Evolutionary conservation across 2,888 invertebrate genomes (phyloP).

Genomic region (Himalopsyche kuldschensis): DNA sequence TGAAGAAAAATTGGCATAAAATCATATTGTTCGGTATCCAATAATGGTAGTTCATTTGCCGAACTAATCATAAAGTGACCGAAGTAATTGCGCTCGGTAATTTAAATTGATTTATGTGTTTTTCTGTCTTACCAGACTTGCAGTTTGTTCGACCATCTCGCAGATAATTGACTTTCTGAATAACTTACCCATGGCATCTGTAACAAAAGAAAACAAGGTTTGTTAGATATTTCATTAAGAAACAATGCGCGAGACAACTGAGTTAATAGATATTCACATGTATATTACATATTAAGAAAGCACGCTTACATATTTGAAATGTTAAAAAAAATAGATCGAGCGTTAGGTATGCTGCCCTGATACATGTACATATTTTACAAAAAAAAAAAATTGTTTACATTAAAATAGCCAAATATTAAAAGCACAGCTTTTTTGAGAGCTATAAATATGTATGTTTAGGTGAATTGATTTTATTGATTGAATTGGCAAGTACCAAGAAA

Average conservation of each 20-base stretch:
- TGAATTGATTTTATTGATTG: no score
- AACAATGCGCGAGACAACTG: no score
- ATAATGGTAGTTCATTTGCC: background rate
- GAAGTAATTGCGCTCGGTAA: background rate
- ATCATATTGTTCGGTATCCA: background rate
- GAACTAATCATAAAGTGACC: background rate
- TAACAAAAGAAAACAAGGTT: conserved; percentile 61
- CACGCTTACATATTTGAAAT: no score
- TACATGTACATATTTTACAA: no score
- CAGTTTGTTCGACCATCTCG: background rate
- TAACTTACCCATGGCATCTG: conserved; percentile 79
- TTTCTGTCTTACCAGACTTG: background rate
- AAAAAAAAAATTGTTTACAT: no score
- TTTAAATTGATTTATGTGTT: background rate
- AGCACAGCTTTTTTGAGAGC: no score
- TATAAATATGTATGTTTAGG: no score
- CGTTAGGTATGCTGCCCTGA: no score
- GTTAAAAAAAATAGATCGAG: background rate
- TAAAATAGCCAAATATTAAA: no score
- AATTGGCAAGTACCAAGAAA: no score
- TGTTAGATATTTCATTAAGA: background rate
- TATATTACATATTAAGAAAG: no score
- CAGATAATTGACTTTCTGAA: background rate
- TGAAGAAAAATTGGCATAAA: background rate
- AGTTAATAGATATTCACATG: no score